A percentile compares a stretch with the other conserved stretches of the same genome.
Evolutionary conservation across 2,113 vertebrate species (phyloP).

Genomic region (Apteryx mantelli): DNA sequence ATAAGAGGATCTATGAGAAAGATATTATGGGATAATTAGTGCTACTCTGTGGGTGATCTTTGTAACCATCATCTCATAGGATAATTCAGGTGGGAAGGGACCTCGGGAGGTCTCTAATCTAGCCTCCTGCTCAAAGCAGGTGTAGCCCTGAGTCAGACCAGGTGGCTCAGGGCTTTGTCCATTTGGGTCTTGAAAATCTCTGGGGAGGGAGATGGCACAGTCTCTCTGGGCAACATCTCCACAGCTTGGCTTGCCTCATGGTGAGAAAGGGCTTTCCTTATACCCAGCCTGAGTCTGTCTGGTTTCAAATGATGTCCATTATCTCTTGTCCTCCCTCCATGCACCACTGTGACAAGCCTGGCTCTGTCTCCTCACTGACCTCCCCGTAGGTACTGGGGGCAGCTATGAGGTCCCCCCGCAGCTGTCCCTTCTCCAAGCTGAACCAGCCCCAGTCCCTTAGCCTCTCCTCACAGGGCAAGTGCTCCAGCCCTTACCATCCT

Average conservation of each 20-base stretch:
- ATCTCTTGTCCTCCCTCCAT: not conserved
- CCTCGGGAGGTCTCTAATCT: not conserved
- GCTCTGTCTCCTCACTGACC: not conserved
- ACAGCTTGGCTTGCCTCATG: not conserved
- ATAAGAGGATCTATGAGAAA: not conserved
- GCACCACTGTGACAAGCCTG: accelerated
- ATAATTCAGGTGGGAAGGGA: not conserved
- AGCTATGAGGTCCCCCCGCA: not conserved
- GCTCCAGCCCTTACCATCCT: not conserved
- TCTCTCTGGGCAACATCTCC: not conserved
- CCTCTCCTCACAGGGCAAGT: not conserved
- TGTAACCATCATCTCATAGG: not conserved
- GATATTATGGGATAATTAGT: not conserved
- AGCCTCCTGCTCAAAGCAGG: not conserved
- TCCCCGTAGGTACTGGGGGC: not conserved
- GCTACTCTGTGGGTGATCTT: not conserved
- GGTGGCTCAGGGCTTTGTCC: not conserved
- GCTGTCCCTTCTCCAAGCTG: not conserved
- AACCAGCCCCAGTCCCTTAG: not conserved
- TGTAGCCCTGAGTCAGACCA: not conserved
- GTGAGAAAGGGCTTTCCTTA: not conserved
- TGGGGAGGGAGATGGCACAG: not conserved
- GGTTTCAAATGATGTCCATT: not conserved
- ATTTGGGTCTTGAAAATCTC: not conserved
- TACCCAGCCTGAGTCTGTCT: not conserved